Base-by-base conservation (phyloP, 2,888 invertebrate genomes). In the Rhagonycha lutea region DNA sequence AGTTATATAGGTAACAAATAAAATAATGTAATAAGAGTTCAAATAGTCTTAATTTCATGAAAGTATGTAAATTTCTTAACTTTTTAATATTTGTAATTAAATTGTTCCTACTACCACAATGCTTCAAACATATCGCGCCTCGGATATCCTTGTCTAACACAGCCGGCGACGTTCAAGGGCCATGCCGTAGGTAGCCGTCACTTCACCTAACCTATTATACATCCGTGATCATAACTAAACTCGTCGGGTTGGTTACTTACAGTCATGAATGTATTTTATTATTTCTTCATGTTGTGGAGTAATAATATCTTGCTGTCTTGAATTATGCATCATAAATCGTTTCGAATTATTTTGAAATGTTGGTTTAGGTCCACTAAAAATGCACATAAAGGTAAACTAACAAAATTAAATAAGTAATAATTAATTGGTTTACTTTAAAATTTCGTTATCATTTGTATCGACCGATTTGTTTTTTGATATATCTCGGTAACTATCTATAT, bases 231-330 rank as follows among this genome's bases (percentile, higher is more conserved):
- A n/a, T 72, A 24, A 32, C 73, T 65, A 14, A 28, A 47, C 32
- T 23, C 60, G 7, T 60, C 4, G 23, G n/a, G 23, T 65, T 26
- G 2, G 4, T 8, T 80, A 91, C 93, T 92, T 90, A 96, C 96
- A 95, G 88, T 95, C 95, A 87, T 94, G 93, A 84, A 96, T 93
- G 88, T 92, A 96, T 89, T 93, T 93, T 84, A 96, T 94, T 81
- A 96, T 92, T 89, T 96, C 96, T 86, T 96, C 95, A 86, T 96
- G 96, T 84, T 96, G 94, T 73, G 95, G 96, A 76, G 92, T 91
- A 79, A 93, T 90, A 69, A 88, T 88, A 86, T 92, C 91, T 80
- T 91, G 87, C 87, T 91, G 88, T 88, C 90, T 85, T 87, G 89
- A 84, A 83, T 90, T 91, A 87, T 86, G 91, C 70, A 81, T 69